These are phyloP conservation scores for Limnephilus lunatus DNA, from an alignment of 2,888 invertebrate species.

Conservation along the genomic window DNA sequence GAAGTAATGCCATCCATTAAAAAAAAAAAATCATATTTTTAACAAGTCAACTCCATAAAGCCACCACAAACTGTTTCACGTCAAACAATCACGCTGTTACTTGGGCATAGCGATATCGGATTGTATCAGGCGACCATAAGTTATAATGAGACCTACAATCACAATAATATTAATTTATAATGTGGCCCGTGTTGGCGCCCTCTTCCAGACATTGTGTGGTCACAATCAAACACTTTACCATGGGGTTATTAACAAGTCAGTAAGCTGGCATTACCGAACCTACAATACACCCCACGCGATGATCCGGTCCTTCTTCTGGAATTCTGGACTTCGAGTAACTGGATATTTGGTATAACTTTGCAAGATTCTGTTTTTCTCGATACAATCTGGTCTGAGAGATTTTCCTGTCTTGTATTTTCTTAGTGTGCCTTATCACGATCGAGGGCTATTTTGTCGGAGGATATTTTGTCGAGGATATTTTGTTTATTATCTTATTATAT, in stretches of 20 bases:
- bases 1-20: too few species aligned
- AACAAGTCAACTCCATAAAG: not conserved
- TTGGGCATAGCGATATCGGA: not conserved
- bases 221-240: conserved; percentile 42
- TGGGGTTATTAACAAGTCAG: conserved; percentile 55
- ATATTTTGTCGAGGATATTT: too few species aligned
- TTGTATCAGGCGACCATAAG: not conserved
- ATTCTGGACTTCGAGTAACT: not conserved
- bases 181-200: not conserved
- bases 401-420: not conserved
- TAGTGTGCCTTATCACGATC: too few species aligned
- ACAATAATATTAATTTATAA: not conserved
- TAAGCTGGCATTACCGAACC: conserved; percentile 52
- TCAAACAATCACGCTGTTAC: not conserved
- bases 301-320: conserved; percentile 3
- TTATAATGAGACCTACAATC: not conserved
- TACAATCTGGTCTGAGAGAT: not conserved
- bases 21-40: not conserved
- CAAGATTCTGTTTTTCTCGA: not conserved
- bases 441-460: too few species aligned
- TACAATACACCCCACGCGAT: conserved; percentile 52
- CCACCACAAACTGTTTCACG: not conserved
- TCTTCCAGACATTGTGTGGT: conserved; percentile 46
- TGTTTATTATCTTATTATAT: too few species aligned
- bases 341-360: not conserved